A percentile compares a stretch with the other conserved stretches of the same genome.
Evolutionary conservation across 1,140 invertebrate species (phyloP).

Genomic region (Drosophila punjabiensis): DNA sequence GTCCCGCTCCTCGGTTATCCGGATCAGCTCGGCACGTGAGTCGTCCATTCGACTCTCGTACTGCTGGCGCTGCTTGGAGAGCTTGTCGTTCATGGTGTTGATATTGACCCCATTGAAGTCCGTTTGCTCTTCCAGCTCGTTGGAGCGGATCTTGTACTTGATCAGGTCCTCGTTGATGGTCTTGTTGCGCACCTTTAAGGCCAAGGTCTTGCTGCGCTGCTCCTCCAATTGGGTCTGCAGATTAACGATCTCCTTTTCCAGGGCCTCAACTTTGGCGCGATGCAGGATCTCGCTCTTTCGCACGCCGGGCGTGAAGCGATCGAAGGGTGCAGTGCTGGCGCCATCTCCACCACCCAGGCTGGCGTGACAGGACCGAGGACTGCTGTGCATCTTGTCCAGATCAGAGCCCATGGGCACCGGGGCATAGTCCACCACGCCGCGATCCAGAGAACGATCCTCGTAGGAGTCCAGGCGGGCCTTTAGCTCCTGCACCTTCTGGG

Average conservation of each 20-base stretch:
- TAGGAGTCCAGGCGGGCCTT: conserved; percentile 87
- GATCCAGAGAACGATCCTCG: conserved; percentile 60
- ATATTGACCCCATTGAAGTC: conserved; percentile 70
- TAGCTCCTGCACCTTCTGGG: conserved; percentile 88
- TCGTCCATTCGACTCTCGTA: conserved; percentile 84
- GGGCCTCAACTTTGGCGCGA: conserved; percentile 87
- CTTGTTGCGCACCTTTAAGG: conserved; percentile 80
- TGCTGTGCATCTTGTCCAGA: conserved; percentile 33
- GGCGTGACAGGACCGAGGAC: conserved; percentile 23
- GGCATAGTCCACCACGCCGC: conserved; percentile 30
- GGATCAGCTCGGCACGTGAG: conserved; percentile 86
- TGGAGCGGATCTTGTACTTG: conserved; percentile 62
- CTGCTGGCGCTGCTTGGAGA: conserved; percentile 65
- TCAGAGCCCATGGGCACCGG: conserved; percentile 58
- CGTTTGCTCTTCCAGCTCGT: conserved; percentile 67
- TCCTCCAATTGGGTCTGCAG: conserved; percentile 86
- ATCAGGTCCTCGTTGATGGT: conserved; percentile 75
- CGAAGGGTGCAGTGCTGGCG: conserved; percentile 44
- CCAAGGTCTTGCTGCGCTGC: conserved; percentile 67
- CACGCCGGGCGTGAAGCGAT: conserved; percentile 74
- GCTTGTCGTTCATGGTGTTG: conserved; percentile 64
- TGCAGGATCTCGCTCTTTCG: conserved; percentile 82
- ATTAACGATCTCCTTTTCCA: conserved; percentile 86
- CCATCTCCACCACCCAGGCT: conserved; percentile 66
- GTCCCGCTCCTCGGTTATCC: conserved; percentile 64